These are phyloP conservation scores for Stegana nigrithorax DNA, from an alignment of 2,888 invertebrate genomes.

Conservation along the genomic window DNA sequence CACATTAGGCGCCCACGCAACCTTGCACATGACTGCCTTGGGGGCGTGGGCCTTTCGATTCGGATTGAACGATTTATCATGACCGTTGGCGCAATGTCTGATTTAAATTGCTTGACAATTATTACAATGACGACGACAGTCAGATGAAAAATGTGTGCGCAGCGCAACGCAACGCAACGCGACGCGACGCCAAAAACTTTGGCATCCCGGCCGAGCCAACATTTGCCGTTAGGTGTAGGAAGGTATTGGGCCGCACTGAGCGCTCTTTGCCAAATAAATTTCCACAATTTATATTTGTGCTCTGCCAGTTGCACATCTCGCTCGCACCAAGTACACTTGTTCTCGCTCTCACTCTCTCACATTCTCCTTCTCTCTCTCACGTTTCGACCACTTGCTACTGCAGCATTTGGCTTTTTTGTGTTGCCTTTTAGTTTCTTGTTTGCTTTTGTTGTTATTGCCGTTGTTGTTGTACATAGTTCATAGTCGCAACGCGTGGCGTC, in stretches of 20 bases:
- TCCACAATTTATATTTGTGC: slow-evolving; percentile 46
- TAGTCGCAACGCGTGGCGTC: no score
- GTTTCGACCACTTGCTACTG: not conserved
- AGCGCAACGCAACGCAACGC: not conserved
- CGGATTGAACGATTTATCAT: slow-evolving; percentile 56
- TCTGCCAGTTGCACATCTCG: not conserved
- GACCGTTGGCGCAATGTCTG: slow-evolving; percentile 37
- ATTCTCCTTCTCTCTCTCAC: not conserved
- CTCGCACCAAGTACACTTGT: no score
- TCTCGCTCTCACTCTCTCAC: no score
- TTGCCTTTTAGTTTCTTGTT: not conserved
- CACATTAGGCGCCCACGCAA: not conserved
- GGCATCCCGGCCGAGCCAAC: no score
- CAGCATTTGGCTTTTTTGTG: not conserved
- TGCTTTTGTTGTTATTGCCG: not conserved
- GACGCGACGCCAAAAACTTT: not conserved
- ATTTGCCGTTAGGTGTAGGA: no score
- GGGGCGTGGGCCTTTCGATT: slow-evolving; percentile 35
- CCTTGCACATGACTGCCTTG: not conserved
- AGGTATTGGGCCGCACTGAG: not conserved
- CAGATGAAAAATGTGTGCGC: slow-evolving; percentile 44
- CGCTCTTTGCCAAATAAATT: slow-evolving; percentile 22
- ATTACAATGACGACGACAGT: slow-evolving; percentile 54
- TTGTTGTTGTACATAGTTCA: not conserved
- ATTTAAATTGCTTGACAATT: slow-evolving; percentile 66